Evolutionary conservation across 2,888 invertebrate genomes (phyloP).

Genomic region (Myopa testacea): DNA sequence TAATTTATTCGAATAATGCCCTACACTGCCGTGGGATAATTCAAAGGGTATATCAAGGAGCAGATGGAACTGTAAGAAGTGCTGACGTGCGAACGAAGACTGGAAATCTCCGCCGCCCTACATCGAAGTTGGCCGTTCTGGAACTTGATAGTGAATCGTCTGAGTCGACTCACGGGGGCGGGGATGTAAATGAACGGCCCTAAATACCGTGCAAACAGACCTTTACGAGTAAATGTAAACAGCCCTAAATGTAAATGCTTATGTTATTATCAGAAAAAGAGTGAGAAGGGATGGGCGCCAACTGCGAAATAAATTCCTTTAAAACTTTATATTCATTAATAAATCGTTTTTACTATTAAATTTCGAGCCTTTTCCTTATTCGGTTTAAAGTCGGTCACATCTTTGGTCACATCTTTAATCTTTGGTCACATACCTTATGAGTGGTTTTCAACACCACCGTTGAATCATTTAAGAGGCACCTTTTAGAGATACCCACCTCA

Average conservation of each 20-base stretch:
- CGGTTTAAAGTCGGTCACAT: too few species aligned
- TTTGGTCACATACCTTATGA: background rate
- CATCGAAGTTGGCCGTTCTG: slow-evolving; percentile 59
- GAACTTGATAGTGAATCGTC: slow-evolving; percentile 60
- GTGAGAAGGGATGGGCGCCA: too few species aligned
- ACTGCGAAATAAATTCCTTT: too few species aligned
- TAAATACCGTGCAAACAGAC: too few species aligned
- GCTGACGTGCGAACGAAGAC: slow-evolving; percentile 49
- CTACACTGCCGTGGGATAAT: slow-evolving; percentile 46
- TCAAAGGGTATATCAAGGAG: slow-evolving; percentile 45
- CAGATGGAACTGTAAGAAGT: slow-evolving; percentile 49
- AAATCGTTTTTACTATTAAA: too few species aligned
- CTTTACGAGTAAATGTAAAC: background rate
- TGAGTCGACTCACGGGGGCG: slow-evolving; percentile 43
- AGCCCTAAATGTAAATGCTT: background rate
- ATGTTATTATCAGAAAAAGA: background rate
- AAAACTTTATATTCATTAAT: too few species aligned
- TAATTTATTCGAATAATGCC: too few species aligned
- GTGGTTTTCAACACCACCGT: too few species aligned
- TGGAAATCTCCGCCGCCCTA: slow-evolving; percentile 49
- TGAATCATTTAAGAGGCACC: too few species aligned
- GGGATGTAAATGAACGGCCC: background rate
- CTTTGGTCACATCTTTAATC: too few species aligned
- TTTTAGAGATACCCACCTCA: too few species aligned
- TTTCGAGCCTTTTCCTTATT: too few species aligned